Evolutionary conservation across 2,113 vertebrate genomes (phyloP).

Genomic region (Coptodon rendalli): DNA sequence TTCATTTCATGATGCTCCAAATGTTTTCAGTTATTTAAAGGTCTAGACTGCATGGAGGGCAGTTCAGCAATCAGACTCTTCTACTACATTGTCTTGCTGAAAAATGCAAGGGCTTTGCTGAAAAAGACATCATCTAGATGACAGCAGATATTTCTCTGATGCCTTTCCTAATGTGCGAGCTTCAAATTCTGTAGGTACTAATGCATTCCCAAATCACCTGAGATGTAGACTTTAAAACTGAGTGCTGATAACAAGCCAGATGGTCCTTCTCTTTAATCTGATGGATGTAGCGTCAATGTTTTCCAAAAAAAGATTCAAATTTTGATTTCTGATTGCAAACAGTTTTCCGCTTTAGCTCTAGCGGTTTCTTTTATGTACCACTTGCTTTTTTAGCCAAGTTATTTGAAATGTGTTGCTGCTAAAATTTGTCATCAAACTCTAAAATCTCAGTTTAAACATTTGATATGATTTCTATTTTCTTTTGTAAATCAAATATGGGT

Average conservation of each 20-base stretch:
- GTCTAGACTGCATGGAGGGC: not conserved
- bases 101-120: not conserved
- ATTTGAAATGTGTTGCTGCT: not conserved
- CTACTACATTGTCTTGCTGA: not conserved
- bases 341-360: not conserved
- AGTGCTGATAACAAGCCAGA: not conserved
- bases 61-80: not conserved
- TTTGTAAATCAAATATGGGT: not conserved
- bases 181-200: not conserved
- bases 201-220: not conserved
- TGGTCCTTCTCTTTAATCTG: not conserved
- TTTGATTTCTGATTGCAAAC: not conserved
- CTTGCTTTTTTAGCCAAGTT: not conserved
- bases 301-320: not conserved
- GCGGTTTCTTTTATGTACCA: not conserved
- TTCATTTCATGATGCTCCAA: not conserved
- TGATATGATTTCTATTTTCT: not conserved
- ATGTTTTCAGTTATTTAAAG: not conserved
- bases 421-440: not conserved
- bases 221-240: not conserved
- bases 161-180: not conserved
- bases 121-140: not conserved
- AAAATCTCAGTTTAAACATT: not conserved
- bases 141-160: not conserved
- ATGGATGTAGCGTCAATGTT: not conserved